Percentiles rank a stretch among this genome's conserved stretches.
These are phyloP conservation scores for Enteromius paludinosus DNA, from an alignment of 2,797 vertebrate genomes.

Conservation along the genomic window DNA sequence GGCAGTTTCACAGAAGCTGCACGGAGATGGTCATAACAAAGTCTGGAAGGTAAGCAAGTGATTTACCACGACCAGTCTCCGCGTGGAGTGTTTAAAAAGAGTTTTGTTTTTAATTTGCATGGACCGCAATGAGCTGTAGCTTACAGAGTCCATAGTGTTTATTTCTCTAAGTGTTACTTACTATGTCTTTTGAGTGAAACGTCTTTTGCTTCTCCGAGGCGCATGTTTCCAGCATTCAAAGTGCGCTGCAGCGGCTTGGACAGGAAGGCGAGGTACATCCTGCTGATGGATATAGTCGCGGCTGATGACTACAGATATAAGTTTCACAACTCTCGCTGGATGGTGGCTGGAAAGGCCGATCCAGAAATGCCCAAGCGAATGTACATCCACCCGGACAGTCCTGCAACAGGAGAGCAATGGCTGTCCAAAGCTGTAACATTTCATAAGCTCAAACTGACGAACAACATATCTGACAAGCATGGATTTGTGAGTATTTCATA, in stretches of 20 bases:
- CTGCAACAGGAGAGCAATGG: conserved; percentile 92
- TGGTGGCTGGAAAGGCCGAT: conserved; percentile 93
- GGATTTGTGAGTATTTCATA: conserved; percentile 87
- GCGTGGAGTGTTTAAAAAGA: too few species aligned
- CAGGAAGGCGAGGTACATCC: conserved; percentile 87
- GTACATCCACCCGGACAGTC: conserved; percentile 96
- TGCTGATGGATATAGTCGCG: conserved; percentile 92
- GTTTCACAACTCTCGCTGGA: conserved; percentile 93
- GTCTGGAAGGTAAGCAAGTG: conserved; percentile 87
- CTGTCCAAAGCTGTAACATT: conserved; percentile 94
- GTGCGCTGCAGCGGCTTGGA: conserved; percentile 89
- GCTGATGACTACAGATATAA: conserved; percentile 94
- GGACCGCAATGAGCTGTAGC: background rate
- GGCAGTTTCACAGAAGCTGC: conserved; percentile 89
- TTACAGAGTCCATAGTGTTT: background rate
- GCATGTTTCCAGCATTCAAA: conserved; percentile 95
- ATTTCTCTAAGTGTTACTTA: background rate
- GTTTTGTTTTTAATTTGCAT: background rate
- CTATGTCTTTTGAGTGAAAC: background rate
- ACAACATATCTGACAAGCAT: conserved; percentile 93
- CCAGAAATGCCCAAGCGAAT: conserved; percentile 94
- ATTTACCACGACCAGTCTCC: too few species aligned
- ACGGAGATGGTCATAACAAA: conserved; percentile 98
- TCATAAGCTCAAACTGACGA: conserved; percentile 94
- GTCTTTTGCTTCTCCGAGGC: conserved; percentile 70